Evolutionary conservation across 2,888 invertebrate genomes (phyloP).

Genomic region (Temnothorax rugatulus): DNA sequence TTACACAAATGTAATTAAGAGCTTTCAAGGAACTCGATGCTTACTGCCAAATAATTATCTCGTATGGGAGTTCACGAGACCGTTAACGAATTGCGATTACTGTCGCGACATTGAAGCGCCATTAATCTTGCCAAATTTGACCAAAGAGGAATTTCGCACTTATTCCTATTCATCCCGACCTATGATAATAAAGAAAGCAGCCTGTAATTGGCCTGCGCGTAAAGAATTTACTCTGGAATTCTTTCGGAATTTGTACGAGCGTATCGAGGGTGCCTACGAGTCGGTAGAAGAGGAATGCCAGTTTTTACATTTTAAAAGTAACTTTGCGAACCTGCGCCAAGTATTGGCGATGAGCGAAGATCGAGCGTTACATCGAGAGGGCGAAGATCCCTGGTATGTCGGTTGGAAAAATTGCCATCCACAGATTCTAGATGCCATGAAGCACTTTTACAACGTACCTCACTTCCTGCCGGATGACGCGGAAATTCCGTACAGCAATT

Average conservation of each 20-base stretch:
- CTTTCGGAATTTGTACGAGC: conserved; percentile 91
- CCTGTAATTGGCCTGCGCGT: conserved; percentile 92
- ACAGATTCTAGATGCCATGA: conserved; percentile 91
- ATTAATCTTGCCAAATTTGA: conserved; percentile 90
- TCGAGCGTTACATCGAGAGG: conserved; percentile 89
- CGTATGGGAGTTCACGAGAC: conserved; percentile 95
- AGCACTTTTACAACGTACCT: conserved; percentile 93
- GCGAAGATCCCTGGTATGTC: conserved; percentile 94
- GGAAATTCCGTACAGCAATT: conserved; percentile 95
- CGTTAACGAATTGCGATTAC: conserved; percentile 93
- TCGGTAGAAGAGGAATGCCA: conserved; percentile 94
- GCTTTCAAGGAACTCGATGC: conserved; percentile 88
- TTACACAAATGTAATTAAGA: conserved; percentile 77
- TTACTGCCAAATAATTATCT: conserved; percentile 94
- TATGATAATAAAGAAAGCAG: conserved; percentile 92
- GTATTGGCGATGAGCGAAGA: conserved; percentile 92
- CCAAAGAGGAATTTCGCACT: conserved; percentile 90
- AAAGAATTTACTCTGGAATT: conserved; percentile 89
- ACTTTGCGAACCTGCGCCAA: conserved; percentile 92
- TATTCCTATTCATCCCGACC: conserved; percentile 94
- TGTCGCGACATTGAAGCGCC: conserved; percentile 91
- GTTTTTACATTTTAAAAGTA: conserved; percentile 94
- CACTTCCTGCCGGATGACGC: conserved; percentile 95
- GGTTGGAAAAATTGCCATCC: conserved; percentile 97
- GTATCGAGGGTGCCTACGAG: conserved; percentile 90